phyloP scores from a whole-genome alignment of 1,140 invertebrate genomes.

The Drosophila persimilis region DNA sequence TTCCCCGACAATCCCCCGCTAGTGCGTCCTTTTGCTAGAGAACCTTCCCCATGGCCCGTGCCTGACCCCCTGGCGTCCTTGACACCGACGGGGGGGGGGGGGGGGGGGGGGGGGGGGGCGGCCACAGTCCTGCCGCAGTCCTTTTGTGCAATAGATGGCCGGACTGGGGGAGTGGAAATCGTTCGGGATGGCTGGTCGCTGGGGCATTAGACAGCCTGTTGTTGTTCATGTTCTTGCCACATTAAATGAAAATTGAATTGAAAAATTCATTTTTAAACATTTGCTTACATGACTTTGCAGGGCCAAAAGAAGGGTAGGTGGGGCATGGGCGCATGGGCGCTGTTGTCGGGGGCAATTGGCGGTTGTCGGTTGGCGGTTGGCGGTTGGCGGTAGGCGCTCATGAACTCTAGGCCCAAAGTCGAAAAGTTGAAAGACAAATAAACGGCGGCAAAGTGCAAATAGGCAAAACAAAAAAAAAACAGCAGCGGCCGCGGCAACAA shows the following conservation, averaged over 20 bases:
- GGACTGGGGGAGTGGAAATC: slow-evolving; percentile 5
- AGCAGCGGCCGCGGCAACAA: background rate
- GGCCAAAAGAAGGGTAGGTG: no score
- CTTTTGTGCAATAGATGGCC: slow-evolving; percentile 2
- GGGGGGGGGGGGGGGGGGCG: background rate
- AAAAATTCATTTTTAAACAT: slow-evolving; percentile 78
- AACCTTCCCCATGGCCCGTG: background rate
- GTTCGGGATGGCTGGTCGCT: slow-evolving; percentile 18
- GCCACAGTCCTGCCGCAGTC: slow-evolving; percentile 22
- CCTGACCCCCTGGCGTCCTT: slow-evolving; percentile 37
- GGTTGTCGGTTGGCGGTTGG: background rate
- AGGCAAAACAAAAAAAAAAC: slow-evolving; percentile 55
- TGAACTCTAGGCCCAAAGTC: slow-evolving; percentile 71
- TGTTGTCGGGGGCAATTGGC: no score
- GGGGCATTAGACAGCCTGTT: slow-evolving; percentile 6
- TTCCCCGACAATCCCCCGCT: no score
- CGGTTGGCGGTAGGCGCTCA: slow-evolving; percentile 29
- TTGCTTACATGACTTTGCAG: slow-evolving; percentile 57
- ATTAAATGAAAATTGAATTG: slow-evolving; percentile 64
- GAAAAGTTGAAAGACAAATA: slow-evolving; percentile 78
- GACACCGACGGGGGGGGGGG: slow-evolving; percentile 29
- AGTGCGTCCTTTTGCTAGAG: background rate
- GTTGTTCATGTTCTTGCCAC: slow-evolving; percentile 53
- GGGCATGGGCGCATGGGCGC: no score
- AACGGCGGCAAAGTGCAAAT: slow-evolving; percentile 66